These are phyloP conservation scores for Ctenicera cuprea DNA, from an alignment of 2,888 invertebrate genomes.

Conservation along the genomic window DNA sequence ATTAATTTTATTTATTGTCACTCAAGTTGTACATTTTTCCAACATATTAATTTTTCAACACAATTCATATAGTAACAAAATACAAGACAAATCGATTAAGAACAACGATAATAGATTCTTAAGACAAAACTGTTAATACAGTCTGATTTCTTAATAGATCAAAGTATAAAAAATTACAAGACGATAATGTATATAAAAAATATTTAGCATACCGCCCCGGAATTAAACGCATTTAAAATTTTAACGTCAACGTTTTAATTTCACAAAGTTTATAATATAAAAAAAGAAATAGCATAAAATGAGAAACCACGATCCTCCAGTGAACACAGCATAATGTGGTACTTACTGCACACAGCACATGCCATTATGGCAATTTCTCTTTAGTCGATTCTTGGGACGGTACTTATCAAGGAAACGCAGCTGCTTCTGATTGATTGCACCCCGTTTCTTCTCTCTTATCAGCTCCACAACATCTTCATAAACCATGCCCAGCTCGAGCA, in stretches of 20 bases:
- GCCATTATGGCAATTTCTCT: constrained; percentile 92
- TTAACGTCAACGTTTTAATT: neutral
- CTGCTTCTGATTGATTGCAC: constrained; percentile 99
- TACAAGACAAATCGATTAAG: too few relatives aligned
- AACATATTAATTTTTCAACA: too few relatives aligned
- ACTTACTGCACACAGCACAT: constrained; percentile 88
- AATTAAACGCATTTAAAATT: too few relatives aligned
- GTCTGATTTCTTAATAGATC: too few relatives aligned
- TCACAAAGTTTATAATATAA: neutral
- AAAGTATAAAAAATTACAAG: too few relatives aligned
- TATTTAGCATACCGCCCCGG: too few relatives aligned
- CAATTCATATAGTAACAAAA: too few relatives aligned
- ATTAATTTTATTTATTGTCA: too few relatives aligned
- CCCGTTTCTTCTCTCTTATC: constrained; percentile 94
- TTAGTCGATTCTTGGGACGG: constrained; percentile 96
- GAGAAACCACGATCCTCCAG: constrained; percentile 17
- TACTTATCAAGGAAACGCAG: constrained; percentile 98
- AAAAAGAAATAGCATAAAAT: constrained; percentile 1
- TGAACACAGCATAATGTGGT: constrained; percentile 48
- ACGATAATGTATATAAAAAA: too few relatives aligned
- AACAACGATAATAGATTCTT: too few relatives aligned
- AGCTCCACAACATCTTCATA: constrained; percentile 99
- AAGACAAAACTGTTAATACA: too few relatives aligned
- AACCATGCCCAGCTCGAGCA: constrained; percentile 98
- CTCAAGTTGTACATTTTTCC: too few relatives aligned